Base-by-base conservation (phyloP, 2,888 invertebrate species). In the Drosophila neonasuta region DNA sequence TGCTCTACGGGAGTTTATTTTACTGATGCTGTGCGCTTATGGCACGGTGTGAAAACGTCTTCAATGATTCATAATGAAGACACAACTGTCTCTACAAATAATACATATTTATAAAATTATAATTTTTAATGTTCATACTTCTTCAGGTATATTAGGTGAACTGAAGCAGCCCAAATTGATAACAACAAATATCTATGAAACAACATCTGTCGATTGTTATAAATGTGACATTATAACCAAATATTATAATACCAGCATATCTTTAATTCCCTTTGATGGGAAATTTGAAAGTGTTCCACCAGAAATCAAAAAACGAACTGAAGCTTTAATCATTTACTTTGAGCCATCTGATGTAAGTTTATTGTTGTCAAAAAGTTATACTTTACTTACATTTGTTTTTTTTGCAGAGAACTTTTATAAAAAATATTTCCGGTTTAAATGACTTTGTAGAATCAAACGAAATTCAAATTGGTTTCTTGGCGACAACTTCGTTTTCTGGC, bases 251-350 rank as follows among this genome's bases (percentile, higher is more conserved):
- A 81, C 68, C 5, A 75, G 68, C 2, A 69, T 84, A 30, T 71
- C 49, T 30, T 45, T 81, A 50, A 52, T 84, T 45, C 79, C 81
- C 2, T 77, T 77, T 30, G 65, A 75, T n/a, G 85, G 73, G 1
- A 79, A 73, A 32, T 46, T 52, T 17, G 81, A 84, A 42, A 48
- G n/a, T 13, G 60, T 81, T 42, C 85, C 81, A 1, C 24, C 58
- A 13, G 82, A 79, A 52, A 60, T 84, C 0, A 49, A 36, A 8
- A 62, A 71, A 15, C 11, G 45, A 17, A 70, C 69, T 9, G 81
- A 81, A 62, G 77, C 80, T n/a, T 42, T 81, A 60, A 79, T 81
- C 9, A 56, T 81, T 30, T 84, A 75, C 49, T 81, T 81, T 55
- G 76, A 79, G 4, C 49, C 85, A 24, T 63, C 39, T 24, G 73